Conservation (phyloP, 2,113 vertebrate species). For the Damaliscus lunatus region DNA sequence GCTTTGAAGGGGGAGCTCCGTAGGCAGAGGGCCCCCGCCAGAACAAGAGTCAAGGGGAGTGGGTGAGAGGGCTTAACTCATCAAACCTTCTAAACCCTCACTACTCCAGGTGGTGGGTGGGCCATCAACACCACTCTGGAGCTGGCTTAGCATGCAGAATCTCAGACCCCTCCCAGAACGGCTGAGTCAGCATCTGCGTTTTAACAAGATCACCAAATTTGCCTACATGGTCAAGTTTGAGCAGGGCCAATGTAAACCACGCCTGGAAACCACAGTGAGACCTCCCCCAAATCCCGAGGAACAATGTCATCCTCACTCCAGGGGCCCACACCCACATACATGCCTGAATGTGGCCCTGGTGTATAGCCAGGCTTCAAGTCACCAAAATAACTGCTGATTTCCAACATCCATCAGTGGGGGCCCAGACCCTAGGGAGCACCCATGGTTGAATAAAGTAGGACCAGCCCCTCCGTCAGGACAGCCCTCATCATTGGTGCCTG, state of each 20-base stretch:
- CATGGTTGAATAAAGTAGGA: neutral
- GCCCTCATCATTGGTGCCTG: too few species aligned
- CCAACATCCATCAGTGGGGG: neutral
- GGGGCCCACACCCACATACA: neutral
- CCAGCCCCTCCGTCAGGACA: neutral
- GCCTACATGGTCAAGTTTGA: neutral
- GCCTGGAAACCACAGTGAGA: neutral
- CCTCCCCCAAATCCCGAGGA: neutral
- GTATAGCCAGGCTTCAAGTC: neutral
- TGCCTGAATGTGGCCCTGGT: neutral
- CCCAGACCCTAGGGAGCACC: neutral
- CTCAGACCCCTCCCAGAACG: neutral
- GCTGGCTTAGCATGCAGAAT: neutral
- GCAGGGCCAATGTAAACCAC: neutral
- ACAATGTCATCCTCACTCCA: neutral
- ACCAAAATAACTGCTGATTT: neutral
- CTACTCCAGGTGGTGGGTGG: fast-evolving
- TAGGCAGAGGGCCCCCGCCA: neutral
- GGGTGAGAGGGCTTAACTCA: neutral
- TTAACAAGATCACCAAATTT: neutral
- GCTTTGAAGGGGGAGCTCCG: neutral
- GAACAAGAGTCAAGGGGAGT: neutral
- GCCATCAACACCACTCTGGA: too few species aligned
- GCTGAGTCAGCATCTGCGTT: neutral
- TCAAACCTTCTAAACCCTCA: neutral